Evolutionary conservation across 2,113 vertebrate genomes (phyloP).

Genomic region (Kryptolebias marmoratus): DNA sequence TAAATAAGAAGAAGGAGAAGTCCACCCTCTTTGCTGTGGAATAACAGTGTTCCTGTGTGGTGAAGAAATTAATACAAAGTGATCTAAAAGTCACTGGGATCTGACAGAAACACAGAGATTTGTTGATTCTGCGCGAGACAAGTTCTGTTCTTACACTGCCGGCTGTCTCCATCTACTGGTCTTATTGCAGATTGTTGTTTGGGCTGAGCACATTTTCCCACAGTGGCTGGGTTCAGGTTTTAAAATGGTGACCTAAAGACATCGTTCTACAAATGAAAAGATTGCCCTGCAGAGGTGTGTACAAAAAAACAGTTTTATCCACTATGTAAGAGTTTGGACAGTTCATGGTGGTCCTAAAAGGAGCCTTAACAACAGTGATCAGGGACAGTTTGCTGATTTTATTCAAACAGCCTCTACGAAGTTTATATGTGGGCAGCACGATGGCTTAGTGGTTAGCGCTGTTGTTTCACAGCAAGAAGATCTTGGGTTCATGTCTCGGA

Average conservation of each 20-base stretch:
- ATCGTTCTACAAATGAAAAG: too few species aligned
- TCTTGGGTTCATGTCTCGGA: too few species aligned
- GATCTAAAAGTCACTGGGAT: not conserved
- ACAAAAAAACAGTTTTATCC: too few species aligned
- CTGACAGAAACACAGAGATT: not conserved
- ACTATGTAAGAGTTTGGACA: too few species aligned
- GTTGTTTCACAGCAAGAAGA: too few species aligned
- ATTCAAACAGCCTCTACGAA: too few species aligned
- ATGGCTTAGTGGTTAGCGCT: too few species aligned
- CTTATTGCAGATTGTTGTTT: not conserved
- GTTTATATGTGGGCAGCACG: too few species aligned
- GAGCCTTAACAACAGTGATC: too few species aligned
- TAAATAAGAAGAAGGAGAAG: not conserved
- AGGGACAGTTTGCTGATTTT: too few species aligned
- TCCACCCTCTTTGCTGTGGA: not conserved
- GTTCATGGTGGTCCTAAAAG: too few species aligned
- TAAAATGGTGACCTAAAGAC: not conserved
- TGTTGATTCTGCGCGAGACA: not conserved
- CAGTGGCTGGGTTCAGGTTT: not conserved
- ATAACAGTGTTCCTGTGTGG: not conserved
- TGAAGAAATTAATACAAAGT: not conserved
- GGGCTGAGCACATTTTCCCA: not conserved
- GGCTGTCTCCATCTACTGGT: slow-evolving; percentile 55
- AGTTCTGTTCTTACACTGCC: slow-evolving; percentile 6
- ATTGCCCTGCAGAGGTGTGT: too few species aligned